phyloP scores from a whole-genome alignment of 2,797 vertebrate genomes.

The Anguilla anguilla region DNA sequence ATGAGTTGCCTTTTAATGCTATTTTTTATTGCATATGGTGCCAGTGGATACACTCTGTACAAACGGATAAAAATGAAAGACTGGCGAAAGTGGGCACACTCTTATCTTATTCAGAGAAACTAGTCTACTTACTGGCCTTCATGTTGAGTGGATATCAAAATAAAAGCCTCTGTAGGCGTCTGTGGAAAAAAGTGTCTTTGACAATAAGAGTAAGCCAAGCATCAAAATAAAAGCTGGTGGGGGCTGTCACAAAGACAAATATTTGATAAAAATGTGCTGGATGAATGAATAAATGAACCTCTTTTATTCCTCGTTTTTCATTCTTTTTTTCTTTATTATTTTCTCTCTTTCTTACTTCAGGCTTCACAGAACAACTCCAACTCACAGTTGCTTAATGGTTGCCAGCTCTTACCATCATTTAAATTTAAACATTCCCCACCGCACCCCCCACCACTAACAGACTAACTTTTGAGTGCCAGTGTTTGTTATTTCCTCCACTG shows the following conservation, averaged over 20 bases:
- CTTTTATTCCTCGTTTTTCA: not conserved
- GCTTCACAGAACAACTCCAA: not conserved
- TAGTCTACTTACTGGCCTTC: not conserved
- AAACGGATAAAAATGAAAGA: slow-evolving; percentile 5
- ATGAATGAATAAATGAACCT: not conserved
- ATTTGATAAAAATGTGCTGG: not conserved
- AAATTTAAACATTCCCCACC: too few species aligned
- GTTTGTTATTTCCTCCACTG: not conserved
- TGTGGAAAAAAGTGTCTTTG: not conserved
- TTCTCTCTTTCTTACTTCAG: not conserved
- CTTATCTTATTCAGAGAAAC: slow-evolving; percentile 10
- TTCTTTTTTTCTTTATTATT: not conserved
- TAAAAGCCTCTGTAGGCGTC: not conserved
- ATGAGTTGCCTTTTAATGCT: not conserved
- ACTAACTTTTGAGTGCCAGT: too few species aligned
- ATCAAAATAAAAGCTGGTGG: not conserved
- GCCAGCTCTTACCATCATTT: too few species aligned
- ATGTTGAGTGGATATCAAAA: not conserved
- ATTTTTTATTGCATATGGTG: not conserved
- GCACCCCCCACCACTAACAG: too few species aligned
- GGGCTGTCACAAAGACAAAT: not conserved
- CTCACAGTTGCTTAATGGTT: not conserved
- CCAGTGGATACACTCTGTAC: not conserved
- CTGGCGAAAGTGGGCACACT: not conserved
- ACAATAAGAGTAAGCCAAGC: not conserved